phyloP scores from a whole-genome alignment of 2,797 vertebrate genomes.

The Florisuga fusca region DNA sequence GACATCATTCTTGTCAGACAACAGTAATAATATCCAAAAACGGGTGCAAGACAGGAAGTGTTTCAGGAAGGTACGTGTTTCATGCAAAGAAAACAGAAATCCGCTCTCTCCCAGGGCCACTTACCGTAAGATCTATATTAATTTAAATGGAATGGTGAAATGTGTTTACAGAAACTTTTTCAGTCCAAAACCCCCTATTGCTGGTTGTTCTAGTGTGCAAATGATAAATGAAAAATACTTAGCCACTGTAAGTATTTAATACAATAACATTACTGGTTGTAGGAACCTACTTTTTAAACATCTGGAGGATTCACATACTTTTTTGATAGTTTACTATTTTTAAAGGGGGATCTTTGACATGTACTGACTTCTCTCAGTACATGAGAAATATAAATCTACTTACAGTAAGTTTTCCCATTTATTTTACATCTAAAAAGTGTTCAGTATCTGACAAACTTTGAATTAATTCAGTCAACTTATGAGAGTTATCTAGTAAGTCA shows the following conservation, averaged over 20 bases:
- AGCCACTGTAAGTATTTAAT: background rate
- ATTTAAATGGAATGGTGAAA: slow-evolving; percentile 21
- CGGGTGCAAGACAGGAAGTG: slow-evolving; percentile 25
- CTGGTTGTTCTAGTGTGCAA: slow-evolving; percentile 13
- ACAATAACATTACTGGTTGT: background rate
- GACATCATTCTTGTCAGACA: slow-evolving; percentile 62
- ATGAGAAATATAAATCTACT: background rate
- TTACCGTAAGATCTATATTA: background rate
- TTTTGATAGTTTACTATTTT: background rate
- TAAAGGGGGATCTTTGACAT: background rate
- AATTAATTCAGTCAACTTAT: background rate
- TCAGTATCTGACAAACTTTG: background rate
- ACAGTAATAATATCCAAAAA: slow-evolving; percentile 38
- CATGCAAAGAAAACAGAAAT: slow-evolving; percentile 55
- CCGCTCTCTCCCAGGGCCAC: background rate
- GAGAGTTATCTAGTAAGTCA: background rate
- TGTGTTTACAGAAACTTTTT: slow-evolving; percentile 48
- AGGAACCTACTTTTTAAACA: background rate
- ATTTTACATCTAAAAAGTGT: background rate
- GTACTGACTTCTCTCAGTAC: too few species aligned
- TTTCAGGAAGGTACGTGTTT: slow-evolving; percentile 51
- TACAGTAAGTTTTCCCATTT: background rate
- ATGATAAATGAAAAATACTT: slow-evolving; percentile 18
- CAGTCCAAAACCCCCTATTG: background rate
- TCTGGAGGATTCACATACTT: background rate